A percentile compares a stretch with the other conserved stretches of the same genome.
These are phyloP conservation scores for Chaenocephalus aceratus DNA, from an alignment of 2,113 vertebrate genomes.

Conservation along the genomic window DNA sequence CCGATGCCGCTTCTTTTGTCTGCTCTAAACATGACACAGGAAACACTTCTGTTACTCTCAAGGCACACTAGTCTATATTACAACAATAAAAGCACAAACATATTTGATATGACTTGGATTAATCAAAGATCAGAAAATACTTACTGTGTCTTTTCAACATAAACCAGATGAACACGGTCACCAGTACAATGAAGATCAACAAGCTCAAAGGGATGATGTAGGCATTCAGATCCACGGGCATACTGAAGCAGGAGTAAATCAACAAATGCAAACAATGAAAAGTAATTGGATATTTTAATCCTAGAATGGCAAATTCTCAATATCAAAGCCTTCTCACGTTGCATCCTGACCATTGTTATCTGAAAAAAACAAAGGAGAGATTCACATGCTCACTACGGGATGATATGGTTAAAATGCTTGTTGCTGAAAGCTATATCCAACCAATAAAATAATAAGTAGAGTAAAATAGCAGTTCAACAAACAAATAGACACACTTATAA, in stretches of 20 bases:
- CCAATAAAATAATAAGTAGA: not conserved
- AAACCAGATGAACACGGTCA: slow-evolving; percentile 11
- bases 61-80: not conserved
- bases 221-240: fast-evolving
- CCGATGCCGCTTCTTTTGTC: not conserved
- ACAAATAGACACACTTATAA: not conserved
- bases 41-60: slow-evolving; percentile 3
- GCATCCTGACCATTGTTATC: too few species aligned
- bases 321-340: too few species aligned
- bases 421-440: not conserved
- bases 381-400: too few species aligned
- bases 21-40: slow-evolving; percentile 11
- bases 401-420: not conserved
- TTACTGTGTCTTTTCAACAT: slow-evolving; percentile 48
- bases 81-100: not conserved
- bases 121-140: not conserved
- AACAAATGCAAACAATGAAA: not conserved
- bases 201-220: slow-evolving; percentile 45
- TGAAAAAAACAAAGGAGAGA: too few species aligned
- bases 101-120: not conserved
- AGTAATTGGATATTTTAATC: too few species aligned
- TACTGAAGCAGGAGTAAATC: not conserved
- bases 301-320: too few species aligned
- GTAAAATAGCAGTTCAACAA: not conserved
- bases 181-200: slow-evolving; percentile 29